Evolutionary conservation across 2,888 invertebrate species (phyloP).

Genomic region (Volucella bombylans): DNA sequence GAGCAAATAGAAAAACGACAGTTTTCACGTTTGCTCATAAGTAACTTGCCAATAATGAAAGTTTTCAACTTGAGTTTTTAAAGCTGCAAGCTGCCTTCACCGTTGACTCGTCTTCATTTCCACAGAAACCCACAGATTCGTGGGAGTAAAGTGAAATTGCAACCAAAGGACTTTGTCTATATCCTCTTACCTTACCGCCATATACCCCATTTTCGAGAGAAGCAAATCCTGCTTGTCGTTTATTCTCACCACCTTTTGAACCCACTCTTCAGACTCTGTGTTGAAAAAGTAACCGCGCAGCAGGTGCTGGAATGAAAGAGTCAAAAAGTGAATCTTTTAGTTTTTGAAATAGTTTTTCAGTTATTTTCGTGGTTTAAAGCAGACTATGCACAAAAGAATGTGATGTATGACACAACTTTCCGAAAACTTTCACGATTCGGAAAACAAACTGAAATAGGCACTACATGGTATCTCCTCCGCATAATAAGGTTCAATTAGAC

Average conservation of each 20-base stretch:
- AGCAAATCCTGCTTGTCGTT: conserved; percentile 11
- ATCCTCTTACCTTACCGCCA: too few species aligned
- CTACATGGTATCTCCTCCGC: too few species aligned
- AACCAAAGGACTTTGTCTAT: neutral
- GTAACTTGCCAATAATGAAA: conserved; percentile 18
- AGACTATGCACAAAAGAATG: too few species aligned
- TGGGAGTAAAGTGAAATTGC: conserved; percentile 2
- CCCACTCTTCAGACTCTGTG: neutral
- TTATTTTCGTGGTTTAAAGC: too few species aligned
- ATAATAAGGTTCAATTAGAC: too few species aligned
- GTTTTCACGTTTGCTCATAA: neutral
- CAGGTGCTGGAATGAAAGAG: neutral
- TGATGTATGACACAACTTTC: too few species aligned
- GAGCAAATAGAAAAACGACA: conserved; percentile 6
- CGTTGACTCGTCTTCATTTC: neutral
- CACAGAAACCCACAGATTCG: conserved; percentile 4
- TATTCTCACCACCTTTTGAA: neutral
- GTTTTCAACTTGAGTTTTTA: conserved; percentile 9
- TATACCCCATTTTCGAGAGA: neutral
- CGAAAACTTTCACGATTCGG: too few species aligned
- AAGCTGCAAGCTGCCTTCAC: neutral
- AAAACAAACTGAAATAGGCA: too few species aligned
- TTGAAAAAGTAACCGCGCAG: too few species aligned
- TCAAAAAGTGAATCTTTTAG: neutral
- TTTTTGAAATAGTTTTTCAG: neutral